Conservation (phyloP, 2,888 invertebrate species). For the Agrochola macilenta region DNA sequence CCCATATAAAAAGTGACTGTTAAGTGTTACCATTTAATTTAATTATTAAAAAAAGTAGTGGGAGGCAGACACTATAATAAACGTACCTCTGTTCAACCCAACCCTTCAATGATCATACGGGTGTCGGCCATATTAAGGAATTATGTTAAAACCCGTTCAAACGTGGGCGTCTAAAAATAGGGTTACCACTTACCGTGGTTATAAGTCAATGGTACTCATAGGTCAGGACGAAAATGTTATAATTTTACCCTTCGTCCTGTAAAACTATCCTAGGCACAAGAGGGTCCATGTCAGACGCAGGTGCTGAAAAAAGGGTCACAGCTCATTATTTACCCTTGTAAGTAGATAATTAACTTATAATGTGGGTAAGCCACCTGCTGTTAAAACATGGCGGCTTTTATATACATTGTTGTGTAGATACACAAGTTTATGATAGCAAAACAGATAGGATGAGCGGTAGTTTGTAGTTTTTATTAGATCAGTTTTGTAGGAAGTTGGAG, state of each 20-base stretch:
- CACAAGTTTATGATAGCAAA: conserved; percentile 2
- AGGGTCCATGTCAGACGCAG: conserved; percentile 38
- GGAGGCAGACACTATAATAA: not conserved
- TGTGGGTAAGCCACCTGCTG: conserved; percentile 21
- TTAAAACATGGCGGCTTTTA: conserved; percentile 27
- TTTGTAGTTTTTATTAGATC: conserved; percentile 16
- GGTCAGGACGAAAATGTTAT: conserved; percentile 16
- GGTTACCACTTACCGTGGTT: conserved; percentile 21
- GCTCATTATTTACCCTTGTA: conserved; percentile 43
- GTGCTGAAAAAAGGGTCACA: conserved; percentile 58
- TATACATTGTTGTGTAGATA: conserved; percentile 16
- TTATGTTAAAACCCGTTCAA: conserved; percentile 12
- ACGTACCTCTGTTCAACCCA: conserved; percentile 2
- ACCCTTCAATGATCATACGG: conserved; percentile 10
- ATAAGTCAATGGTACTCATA: conserved; percentile 42
- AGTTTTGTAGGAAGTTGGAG: not conserved
- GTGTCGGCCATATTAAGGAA: conserved; percentile 16
- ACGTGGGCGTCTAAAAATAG: conserved; percentile 45
- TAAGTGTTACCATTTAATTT: not conserved
- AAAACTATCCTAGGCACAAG: conserved; percentile 38
- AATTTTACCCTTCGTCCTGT: not conserved
- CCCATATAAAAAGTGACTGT: not conserved
- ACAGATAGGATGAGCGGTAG: not conserved
- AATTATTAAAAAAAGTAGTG: not conserved
- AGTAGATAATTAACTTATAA: conserved; percentile 35